Evolutionary conservation across 2,888 invertebrate species (phyloP).

Genomic region (Byasa hedistus): DNA sequence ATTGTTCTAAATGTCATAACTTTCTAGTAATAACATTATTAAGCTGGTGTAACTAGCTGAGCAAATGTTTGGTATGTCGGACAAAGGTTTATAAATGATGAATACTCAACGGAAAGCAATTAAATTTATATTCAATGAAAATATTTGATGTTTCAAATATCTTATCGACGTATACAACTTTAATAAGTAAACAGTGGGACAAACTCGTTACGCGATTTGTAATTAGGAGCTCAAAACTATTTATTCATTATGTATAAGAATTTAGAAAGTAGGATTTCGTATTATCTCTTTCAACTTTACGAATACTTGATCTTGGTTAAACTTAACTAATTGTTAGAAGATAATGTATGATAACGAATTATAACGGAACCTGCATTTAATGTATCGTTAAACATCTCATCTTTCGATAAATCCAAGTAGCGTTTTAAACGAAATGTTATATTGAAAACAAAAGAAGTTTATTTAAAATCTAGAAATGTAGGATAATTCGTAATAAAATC

Average conservation of each 20-base stretch:
- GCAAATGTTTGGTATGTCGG: no score
- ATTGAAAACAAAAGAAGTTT: background rate
- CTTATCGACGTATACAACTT: constrained; percentile 1
- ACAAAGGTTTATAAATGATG: no score
- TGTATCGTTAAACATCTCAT: background rate
- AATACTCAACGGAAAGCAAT: constrained; percentile 11
- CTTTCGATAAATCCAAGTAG: background rate
- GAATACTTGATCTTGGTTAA: constrained; percentile 9
- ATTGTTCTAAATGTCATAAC: no score
- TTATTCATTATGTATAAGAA: constrained; percentile 13
- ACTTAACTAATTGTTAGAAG: background rate
- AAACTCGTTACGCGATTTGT: constrained; percentile 11
- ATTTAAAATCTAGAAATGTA: background rate
- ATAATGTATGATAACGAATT: background rate
- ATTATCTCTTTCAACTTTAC: constrained; percentile 3
- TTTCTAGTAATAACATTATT: no score
- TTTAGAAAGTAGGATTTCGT: constrained; percentile 20
- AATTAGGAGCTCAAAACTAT: constrained; percentile 25
- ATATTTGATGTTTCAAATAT: background rate
- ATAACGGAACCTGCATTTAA: constrained; percentile 1
- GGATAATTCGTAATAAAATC: no score
- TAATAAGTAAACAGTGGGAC: background rate
- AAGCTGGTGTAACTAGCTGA: no score
- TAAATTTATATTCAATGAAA: background rate
- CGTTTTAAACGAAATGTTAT: background rate